Evolutionary conservation across 2,888 invertebrate species (phyloP), one percentile per base, ranked within the genome.

Genomic region (Chloroclysta siterata): DNA sequence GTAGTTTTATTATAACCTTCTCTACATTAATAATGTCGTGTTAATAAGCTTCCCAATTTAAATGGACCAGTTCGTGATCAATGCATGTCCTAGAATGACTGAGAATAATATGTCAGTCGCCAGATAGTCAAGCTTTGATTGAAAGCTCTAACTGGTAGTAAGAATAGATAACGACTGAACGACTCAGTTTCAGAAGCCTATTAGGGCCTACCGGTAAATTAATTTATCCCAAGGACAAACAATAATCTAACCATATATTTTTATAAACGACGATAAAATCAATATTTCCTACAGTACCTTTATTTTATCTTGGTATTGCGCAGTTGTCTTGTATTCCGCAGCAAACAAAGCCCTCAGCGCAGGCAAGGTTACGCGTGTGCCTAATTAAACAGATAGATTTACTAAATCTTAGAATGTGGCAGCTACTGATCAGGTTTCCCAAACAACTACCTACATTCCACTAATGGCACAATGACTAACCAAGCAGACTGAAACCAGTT

Each of bases 221-320:
- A 61, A 63, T 53, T 15, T 42, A 15, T 47, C n/a, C 22, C 54
- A 56, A 63, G 58, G 39, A 39, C 42, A 62, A 57, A 48, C 11
- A 39, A 42, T 39, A 53, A 52, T 44, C 51, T 50, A 53, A 44
- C 22, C 14, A 51, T 66, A 42, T 62, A n/a, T 60, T 60, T 36
- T 46, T 61, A 66, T 63, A 67, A 61, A 39, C 11, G 65, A 63
- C 66, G 68, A 56, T 70, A 58, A 69, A 77, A 73, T 70, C 71
- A 74, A 78, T 80, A 75, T 76, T 75, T 73, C 63, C 67, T 73
- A 74, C 73, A 74, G 68, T 75, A 71, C 72, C 70, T 51, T n/a
- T 14, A 52, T 60, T 75, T 79, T 75, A 78, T 77, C 74, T 73
- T 66, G 59, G 59, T 78, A 84, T 76, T 85, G 78, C 86, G 86